Percentiles rank a stretch among this genome's conserved stretches.
These are phyloP conservation scores for Amphilophus citrinellus DNA, from an alignment of 2,113 vertebrate species.

Conservation along the genomic window DNA sequence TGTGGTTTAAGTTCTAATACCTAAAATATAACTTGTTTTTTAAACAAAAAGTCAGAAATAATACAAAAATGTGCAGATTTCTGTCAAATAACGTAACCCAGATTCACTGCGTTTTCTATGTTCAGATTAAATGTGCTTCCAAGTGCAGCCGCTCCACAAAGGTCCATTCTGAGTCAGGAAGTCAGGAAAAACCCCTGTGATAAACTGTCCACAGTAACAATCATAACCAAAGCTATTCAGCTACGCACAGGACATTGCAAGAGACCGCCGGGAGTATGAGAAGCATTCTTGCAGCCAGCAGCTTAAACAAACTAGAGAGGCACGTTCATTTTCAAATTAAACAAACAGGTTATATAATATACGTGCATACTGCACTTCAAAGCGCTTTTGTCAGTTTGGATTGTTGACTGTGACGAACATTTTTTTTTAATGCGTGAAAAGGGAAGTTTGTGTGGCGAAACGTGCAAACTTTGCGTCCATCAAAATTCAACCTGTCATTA, in stretches of 20 bases:
- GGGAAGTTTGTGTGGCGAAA: not conserved
- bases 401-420: not conserved
- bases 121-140: not conserved
- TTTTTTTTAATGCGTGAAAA: not conserved
- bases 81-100: no score
- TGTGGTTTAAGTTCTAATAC: not conserved
- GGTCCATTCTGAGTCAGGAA: not conserved
- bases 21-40: not conserved
- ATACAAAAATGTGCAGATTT: no score
- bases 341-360: not conserved
- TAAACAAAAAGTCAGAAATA: not conserved
- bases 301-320: not conserved
- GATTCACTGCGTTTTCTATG: not conserved
- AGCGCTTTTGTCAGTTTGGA: not conserved
- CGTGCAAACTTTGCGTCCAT: constrained; percentile 10
- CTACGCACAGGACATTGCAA: not conserved
- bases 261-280: not conserved
- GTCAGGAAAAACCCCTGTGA: not conserved
- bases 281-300: not conserved
- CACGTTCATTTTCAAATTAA: not conserved
- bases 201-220: not conserved
- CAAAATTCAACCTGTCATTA: constrained; percentile 7
- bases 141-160: not conserved
- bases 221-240: not conserved
- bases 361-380: not conserved